Conservation (phyloP, 2,797 vertebrate genomes). For the Cynodonichthys magdalenae region DNA sequence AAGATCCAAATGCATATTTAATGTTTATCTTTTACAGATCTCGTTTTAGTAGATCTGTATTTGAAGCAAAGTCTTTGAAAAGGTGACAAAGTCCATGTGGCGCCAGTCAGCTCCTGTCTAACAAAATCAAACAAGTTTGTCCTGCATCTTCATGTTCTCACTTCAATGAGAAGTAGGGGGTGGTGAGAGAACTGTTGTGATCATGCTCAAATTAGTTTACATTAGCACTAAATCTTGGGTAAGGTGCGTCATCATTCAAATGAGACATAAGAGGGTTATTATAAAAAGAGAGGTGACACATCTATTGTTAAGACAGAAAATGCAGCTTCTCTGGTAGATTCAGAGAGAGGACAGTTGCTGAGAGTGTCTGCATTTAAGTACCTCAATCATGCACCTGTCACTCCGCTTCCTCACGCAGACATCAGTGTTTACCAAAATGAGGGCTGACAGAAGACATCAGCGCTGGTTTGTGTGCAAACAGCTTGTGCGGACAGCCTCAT, state of each 20-base stretch:
- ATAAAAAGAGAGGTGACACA: constrained; percentile 58
- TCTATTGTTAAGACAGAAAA: constrained; percentile 55
- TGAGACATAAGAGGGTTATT: constrained; percentile 28
- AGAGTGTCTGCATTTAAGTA: constrained; percentile 90
- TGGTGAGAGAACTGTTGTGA: constrained; percentile 43
- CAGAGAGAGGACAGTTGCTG: constrained; percentile 80
- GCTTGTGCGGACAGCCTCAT: constrained; percentile 59
- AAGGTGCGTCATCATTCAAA: constrained; percentile 49
- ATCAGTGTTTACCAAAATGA: constrained; percentile 89
- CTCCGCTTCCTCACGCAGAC: constrained; percentile 87
- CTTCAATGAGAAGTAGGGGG: constrained; percentile 29
- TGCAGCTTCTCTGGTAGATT: constrained; percentile 57
- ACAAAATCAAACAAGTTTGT: constrained; percentile 50
- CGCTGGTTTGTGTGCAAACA: constrained; percentile 76
- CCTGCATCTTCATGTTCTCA: constrained; percentile 20
- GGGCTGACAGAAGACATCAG: constrained; percentile 82
- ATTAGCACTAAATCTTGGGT: constrained; percentile 46
- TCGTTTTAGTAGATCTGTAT: constrained; percentile 84
- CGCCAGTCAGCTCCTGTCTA: constrained; percentile 27
- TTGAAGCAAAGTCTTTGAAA: constrained; percentile 82
- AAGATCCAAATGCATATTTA: constrained; percentile 89
- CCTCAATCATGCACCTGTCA: constrained; percentile 90
- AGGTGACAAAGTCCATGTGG: constrained; percentile 67
- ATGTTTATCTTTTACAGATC: constrained; percentile 90
- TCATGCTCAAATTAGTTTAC: constrained; percentile 40